Percentiles rank a stretch among this genome's conserved stretches.
phyloP scores from a whole-genome alignment of 2,797 vertebrate genomes.

The Sciurus carolinensis region DNA sequence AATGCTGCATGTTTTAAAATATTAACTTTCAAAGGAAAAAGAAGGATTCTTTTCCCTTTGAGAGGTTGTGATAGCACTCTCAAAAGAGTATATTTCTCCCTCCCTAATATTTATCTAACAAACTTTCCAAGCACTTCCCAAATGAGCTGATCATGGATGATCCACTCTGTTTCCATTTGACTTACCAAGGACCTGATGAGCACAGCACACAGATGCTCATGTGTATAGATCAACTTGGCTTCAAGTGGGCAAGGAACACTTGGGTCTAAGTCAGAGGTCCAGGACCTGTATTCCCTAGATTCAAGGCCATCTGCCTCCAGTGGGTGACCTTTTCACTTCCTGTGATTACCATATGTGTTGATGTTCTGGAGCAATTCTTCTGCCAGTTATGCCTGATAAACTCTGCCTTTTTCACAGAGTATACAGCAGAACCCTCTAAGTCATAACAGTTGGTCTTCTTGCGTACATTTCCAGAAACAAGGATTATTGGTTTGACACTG shows the following conservation, averaged over 20 bases:
- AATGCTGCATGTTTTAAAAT: slow-evolving; percentile 79
- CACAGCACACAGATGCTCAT: fast-evolving
- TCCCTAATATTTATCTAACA: slow-evolving; percentile 53
- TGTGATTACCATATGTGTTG: slow-evolving; percentile 16
- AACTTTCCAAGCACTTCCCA: neutral
- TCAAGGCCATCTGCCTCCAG: neutral
- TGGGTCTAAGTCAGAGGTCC: neutral
- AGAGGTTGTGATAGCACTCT: neutral
- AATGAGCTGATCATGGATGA: slow-evolving; percentile 29
- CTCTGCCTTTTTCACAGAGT: neutral
- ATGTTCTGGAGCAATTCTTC: neutral
- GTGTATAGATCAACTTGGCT: slow-evolving; percentile 41
- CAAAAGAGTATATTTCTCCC: slow-evolving; percentile 47
- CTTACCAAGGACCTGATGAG: neutral
- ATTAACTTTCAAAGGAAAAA: slow-evolving; percentile 1
- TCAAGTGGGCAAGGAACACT: neutral
- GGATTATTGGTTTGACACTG: slow-evolving; percentile 22
- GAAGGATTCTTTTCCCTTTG: neutral
- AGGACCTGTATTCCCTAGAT: neutral
- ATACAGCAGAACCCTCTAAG: neutral
- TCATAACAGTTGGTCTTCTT: slow-evolving; percentile 7
- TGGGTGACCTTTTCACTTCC: neutral
- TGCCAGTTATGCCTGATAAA: neutral
- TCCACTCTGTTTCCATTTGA: slow-evolving; percentile 55
- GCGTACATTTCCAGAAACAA: slow-evolving; percentile 47